Evolutionary conservation across 2,113 vertebrate genomes (phyloP), one percentile per base, ranked within the genome.

Genomic region (Anolis sagrei): DNA sequence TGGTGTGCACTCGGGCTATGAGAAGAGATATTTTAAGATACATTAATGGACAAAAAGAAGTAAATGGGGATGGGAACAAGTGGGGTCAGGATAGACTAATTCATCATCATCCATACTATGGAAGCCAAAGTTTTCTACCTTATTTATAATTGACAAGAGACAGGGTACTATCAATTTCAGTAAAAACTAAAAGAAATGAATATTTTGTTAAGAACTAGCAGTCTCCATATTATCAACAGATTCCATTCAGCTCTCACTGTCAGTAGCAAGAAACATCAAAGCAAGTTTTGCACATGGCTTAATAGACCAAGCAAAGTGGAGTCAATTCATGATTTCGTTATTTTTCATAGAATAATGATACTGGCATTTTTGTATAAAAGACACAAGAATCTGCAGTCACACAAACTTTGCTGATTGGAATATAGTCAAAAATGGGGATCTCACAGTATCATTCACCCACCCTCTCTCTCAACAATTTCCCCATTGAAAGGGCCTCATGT

Each of bases 281-380:
- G 73, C 25, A 7, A 49, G 39, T 19, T 72, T 77, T 69, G 32
- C 74, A 27, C 27, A 10, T 9, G 36, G 44, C 72, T n/a, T 2
- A 29, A 14, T 36, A 39, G 27, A 36, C 14, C 25, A n/a, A 39
- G 64, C 14, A n/a, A 77, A 54, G 70, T 13, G 78, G 39, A 48
- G 54, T 51, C 36, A 54, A 85, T 58, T 79, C 66, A 72, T 79
- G 25, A 85, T 85, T 79, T 48, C 68, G 54, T 70, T 51, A 36
- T 25, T n/a, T n/a, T 85, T 85, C 76, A 61, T 58, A 85, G 79
- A 66, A 72, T n/a, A 70, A 72, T 27, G 49, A 61, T 39, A 21
- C 16, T 11, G 48, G 5, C 21, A 9, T 19, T 48, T 68, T 27
- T 49, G 27, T 68, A 21, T 68, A 39, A 72, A 34, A 83, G 72